Evolutionary conservation across 2,797 vertebrate genomes (phyloP), one percentile per base, ranked within the genome.

Genomic region (Clarias pachynema): DNA sequence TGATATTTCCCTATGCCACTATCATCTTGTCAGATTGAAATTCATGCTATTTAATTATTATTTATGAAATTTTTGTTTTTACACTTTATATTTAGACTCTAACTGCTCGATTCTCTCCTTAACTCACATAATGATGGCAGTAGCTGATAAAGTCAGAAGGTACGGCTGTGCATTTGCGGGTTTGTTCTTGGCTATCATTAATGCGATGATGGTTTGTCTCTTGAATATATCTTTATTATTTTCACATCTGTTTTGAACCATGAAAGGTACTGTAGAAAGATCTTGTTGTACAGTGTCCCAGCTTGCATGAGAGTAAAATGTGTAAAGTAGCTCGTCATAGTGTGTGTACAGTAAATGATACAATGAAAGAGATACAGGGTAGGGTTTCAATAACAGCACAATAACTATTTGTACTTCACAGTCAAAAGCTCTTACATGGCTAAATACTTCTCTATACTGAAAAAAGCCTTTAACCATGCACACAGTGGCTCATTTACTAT

Each of bases 401-500:
- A 57, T 63, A 73, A 63, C 74, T 56, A 44, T 85, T 68, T 86
- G 84, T 79, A 66, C 77, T 40, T 37, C 56, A 24, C 20, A 78
- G 24, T 60, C 57, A 60, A 78, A 78, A 78, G 57, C 57, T 20
- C 57, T 78, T 37, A 60, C 1, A 12, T 78, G n/a, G 60, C 31
- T 78, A 78, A 78, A 24, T 59, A 22, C 15, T 78, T 24, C 75
- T 6, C 24, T 60, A 78, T 34, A 24, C 37, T 60, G 62, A 88
- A 88, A 87, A 77, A 88, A 22, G 26, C n/a, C 65, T 82, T 87
- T 83, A 84, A 57, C 85, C 44, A 37, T 10, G 26, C 79, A 66
- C 63, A 89, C 88, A 88, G 87, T 87, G 63, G 79, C 74, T 53
- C 82, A 83, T 85, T 87, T 87, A 87, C 82, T 7, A 59, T 9